Percentiles rank a stretch among this genome's conserved stretches.
These are phyloP conservation scores for Meiosimyza platycephala DNA, from an alignment of 2,888 invertebrate genomes.

Conservation along the genomic window DNA sequence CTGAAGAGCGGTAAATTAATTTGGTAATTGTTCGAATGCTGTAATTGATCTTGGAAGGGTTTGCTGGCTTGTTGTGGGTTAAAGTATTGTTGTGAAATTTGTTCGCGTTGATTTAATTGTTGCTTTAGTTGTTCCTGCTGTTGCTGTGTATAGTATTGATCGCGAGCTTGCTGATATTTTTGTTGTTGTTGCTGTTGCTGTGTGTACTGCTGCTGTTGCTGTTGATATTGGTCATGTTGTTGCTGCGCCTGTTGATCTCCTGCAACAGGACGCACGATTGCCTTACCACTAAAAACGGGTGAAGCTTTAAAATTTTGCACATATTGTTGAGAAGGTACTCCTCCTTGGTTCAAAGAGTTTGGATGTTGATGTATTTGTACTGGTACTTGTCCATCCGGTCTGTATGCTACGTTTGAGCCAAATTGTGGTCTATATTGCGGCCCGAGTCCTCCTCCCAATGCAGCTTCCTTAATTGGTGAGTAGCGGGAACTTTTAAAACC, in stretches of 20 bases:
- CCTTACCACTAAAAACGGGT: slow-evolving; percentile 57
- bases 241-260: slow-evolving; percentile 37
- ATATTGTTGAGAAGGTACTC: slow-evolving; percentile 43
- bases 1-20: slow-evolving; percentile 12
- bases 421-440: slow-evolving; percentile 9
- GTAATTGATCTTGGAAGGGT: slow-evolving; percentile 1
- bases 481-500: slow-evolving; percentile 49
- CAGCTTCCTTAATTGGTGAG: slow-evolving; percentile 53
- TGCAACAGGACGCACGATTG: slow-evolving; percentile 51
- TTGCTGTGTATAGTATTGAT: slow-evolving; percentile 37
- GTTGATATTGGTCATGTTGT: slow-evolving; percentile 44
- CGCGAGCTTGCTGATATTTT: slow-evolving; percentile 26
- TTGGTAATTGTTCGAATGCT: slow-evolving; percentile 11
- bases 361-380: slow-evolving; percentile 41
- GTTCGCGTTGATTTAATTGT: background rate
- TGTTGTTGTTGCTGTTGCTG: slow-evolving; percentile 31
- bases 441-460: slow-evolving; percentile 50
- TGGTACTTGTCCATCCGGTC: slow-evolving; percentile 34
- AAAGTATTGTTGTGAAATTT: background rate
- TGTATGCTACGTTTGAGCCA: slow-evolving; percentile 51
- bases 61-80: background rate
- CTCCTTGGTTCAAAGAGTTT: slow-evolving; percentile 42
- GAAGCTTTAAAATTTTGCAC: slow-evolving; percentile 60
- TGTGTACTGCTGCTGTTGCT: slow-evolving; percentile 34
- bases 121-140: slow-evolving; percentile 23